Evolutionary conservation across 2,113 vertebrate genomes (phyloP).

Genomic region (western clawed frog (Xenopus tropicalis)): UCB_Xtro_10.0 CM004445.2:25647001-25647500

Average conservation of each 20-base stretch:
- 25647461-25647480: constrained; percentile 7
- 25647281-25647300: constrained; percentile 22
- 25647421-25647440: constrained; percentile 23
- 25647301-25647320: constrained; percentile 21
- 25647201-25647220: background rate
- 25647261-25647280: constrained; percentile 29
- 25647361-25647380: constrained; percentile 18
- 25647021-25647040: background rate
- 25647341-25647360: constrained; percentile 14
- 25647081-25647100: constrained; percentile 14
- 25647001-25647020: constrained; percentile 15
- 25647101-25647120: constrained; percentile 11
- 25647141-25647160: background rate
- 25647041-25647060: background rate
- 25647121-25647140: background rate
- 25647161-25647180: background rate
- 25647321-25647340: constrained; percentile 19
- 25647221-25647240: constrained; percentile 25
- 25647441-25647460: constrained; percentile 16
- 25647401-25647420: constrained; percentile 27
- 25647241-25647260: constrained; percentile 25
- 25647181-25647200: background rate
- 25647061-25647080: background rate
- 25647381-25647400: constrained; percentile 20
- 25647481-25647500: background rate